Evolutionary conservation across 2,113 vertebrate genomes (phyloP).

Genomic region (Nyctereutes procyonoides): DNA sequence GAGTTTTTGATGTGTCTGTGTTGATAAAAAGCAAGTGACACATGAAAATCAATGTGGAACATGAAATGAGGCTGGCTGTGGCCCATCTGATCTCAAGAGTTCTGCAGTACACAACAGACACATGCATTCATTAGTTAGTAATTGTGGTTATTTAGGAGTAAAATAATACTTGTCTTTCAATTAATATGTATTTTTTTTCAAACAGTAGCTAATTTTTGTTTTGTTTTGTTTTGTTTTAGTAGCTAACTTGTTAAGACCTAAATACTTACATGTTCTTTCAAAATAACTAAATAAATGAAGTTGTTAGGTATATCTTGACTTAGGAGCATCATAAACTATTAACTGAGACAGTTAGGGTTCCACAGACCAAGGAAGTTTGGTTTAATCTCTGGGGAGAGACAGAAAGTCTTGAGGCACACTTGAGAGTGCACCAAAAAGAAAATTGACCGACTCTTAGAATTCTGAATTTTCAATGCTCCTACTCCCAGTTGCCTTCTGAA

Average conservation of each 20-base stretch:
- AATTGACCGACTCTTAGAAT: neutral
- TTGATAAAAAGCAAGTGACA: neutral
- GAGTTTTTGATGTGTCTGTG: neutral
- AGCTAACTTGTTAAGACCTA: neutral
- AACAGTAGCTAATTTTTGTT: neutral
- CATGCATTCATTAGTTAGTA: neutral
- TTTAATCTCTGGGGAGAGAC: neutral
- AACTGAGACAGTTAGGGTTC: neutral
- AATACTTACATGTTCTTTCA: neutral
- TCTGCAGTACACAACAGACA: too few relatives aligned
- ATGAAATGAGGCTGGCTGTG: neutral
- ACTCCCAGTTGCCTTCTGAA: neutral
- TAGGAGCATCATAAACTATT: neutral
- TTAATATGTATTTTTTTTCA: neutral
- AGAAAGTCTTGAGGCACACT: neutral
- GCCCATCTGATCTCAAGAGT: neutral
- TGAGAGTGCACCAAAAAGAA: neutral
- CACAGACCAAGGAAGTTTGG: neutral
- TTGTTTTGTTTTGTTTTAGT: neutral
- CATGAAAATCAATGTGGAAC: neutral
- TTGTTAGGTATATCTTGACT: neutral
- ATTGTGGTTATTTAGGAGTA: neutral
- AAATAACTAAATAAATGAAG: neutral
- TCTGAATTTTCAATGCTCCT: neutral
- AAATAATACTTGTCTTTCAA: neutral